Evolutionary conservation across 2,797 vertebrate species (phyloP).

Genomic region (Aeoliscus strigatus): DNA sequence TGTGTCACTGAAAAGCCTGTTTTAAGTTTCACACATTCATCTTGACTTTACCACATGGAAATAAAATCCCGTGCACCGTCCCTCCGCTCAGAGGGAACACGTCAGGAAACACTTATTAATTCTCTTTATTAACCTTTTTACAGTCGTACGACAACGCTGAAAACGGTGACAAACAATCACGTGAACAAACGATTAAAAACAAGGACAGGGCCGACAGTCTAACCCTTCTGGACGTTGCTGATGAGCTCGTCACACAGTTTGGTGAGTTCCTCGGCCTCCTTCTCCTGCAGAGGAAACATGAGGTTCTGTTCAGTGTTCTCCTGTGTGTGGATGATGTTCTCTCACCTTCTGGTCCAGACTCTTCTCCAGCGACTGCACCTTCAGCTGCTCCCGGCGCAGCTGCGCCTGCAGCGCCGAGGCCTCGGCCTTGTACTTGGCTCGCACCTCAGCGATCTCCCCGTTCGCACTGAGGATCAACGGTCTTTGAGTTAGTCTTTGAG

Average conservation of each 20-base stretch:
- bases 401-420: slow-evolving; percentile 76
- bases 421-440: slow-evolving; percentile 79
- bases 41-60: no score
- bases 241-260: slow-evolving; percentile 95
- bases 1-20: slow-evolving; percentile 5
- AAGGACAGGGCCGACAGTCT: slow-evolving; percentile 31
- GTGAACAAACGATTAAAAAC: no score
- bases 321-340: no score
- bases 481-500: slow-evolving; percentile 5
- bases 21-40: slow-evolving; percentile 9
- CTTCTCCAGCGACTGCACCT: slow-evolving; percentile 84
- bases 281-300: slow-evolving; percentile 67
- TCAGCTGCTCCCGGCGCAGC: slow-evolving; percentile 86
- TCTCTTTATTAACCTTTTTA: slow-evolving; percentile 58
- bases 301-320: no score
- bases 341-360: slow-evolving; percentile 88
- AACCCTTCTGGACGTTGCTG: slow-evolving; percentile 76
- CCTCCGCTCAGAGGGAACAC: no score
- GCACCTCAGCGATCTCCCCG: slow-evolving; percentile 82
- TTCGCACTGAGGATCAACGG: slow-evolving; percentile 77
- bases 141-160: slow-evolving; percentile 45
- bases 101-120: no score
- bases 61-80: no score
- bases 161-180: slow-evolving; percentile 17
- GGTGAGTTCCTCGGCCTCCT: slow-evolving; percentile 87